A percentile compares a stretch with the other conserved stretches of the same genome.
Evolutionary conservation across 1,140 invertebrate species (phyloP).

Genomic region (Mylabris phalerata): DNA sequence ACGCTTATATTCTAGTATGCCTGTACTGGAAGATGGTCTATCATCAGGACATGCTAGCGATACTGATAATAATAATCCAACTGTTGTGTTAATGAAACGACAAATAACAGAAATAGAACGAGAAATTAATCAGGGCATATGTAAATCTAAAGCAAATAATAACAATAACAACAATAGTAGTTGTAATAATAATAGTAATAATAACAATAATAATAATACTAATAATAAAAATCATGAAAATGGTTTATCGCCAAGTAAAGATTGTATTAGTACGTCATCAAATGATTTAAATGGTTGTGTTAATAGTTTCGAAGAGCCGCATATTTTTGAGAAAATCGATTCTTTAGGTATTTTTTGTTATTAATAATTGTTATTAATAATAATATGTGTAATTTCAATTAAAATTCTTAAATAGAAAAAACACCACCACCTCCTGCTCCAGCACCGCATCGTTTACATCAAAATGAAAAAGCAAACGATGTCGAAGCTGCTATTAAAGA

Average conservation of each 20-base stretch:
- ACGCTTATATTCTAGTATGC: conserved; percentile 69
- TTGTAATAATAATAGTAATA: neutral
- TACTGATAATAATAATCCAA: conserved; percentile 78
- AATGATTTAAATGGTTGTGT: conserved; percentile 46
- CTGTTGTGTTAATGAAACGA: conserved; percentile 62
- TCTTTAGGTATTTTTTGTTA: conserved; percentile 29
- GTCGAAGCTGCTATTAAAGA: conserved; percentile 76
- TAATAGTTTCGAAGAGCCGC: conserved; percentile 42
- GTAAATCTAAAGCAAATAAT: conserved; percentile 28
- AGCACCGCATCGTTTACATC: conserved; percentile 48
- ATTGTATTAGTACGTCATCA: conserved; percentile 36
- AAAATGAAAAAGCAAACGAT: conserved; percentile 43
- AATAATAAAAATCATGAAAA: conserved; percentile 31
- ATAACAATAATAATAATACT: neutral
- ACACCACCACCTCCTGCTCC: conserved; percentile 64
- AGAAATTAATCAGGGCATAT: conserved; percentile 59
- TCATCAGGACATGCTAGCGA: conserved; percentile 88
- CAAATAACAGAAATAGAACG: conserved; percentile 68
- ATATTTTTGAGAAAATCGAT: conserved; percentile 32
- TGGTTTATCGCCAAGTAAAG: conserved; percentile 34
- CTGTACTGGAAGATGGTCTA: conserved; percentile 90
- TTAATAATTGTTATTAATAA: neutral
- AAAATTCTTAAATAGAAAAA: conserved; percentile 32
- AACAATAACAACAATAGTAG: conserved; percentile 6
- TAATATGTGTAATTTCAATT: neutral